These are phyloP conservation scores for Cacatua alba DNA, from an alignment of 2,113 vertebrate species.

Conservation along the genomic window DNA sequence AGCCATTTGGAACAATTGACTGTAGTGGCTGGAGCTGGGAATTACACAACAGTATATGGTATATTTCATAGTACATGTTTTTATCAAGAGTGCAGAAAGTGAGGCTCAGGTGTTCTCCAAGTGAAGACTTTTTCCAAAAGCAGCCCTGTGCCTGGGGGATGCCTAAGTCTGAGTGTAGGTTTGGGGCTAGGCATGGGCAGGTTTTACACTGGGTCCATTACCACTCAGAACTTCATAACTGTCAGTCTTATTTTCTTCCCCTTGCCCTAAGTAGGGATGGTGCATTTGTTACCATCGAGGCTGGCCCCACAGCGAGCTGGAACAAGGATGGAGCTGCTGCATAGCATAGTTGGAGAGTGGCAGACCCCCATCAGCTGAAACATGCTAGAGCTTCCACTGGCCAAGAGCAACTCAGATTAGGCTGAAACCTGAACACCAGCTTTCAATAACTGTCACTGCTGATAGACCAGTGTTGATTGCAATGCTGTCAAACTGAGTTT, in stretches of 20 bases:
- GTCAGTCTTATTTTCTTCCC: neutral
- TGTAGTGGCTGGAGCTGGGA: neutral
- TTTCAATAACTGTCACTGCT: neutral
- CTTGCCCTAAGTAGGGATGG: neutral
- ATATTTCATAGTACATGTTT: rapidly evolving
- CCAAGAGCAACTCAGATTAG: neutral
- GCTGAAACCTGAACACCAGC: neutral
- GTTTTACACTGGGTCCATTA: neutral
- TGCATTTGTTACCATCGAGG: neutral
- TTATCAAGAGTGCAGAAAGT: too few species aligned
- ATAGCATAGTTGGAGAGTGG: neutral
- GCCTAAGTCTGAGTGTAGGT: too few species aligned
- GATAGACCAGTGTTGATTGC: neutral
- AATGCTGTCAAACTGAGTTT: neutral
- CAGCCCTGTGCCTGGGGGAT: neutral
- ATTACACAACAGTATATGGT: neutral
- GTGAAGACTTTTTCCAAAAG: neutral
- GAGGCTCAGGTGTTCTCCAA: neutral
- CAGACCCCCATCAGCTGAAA: neutral
- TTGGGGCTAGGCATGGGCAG: rapidly evolving
- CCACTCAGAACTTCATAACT: neutral
- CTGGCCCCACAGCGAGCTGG: neutral
- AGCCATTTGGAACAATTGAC: neutral
- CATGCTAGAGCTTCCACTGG: neutral
- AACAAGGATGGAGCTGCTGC: neutral